Conservation (phyloP, 2,888 invertebrate species). For the Osedax frankpressi region DNA sequence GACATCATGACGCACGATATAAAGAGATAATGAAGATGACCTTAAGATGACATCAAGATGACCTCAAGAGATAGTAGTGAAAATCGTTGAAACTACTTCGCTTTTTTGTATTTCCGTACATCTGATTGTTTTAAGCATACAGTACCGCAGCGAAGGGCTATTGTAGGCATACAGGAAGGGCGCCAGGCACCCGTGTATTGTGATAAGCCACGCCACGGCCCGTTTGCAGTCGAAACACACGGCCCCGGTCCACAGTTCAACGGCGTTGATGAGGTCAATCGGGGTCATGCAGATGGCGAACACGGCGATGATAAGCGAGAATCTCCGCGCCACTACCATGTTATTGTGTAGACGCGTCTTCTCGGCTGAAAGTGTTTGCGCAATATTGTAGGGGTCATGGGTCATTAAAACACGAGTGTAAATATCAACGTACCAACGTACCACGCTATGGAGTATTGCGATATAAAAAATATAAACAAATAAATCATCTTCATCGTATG, state of each 20-base stretch:
- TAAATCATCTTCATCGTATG: too few relatives aligned
- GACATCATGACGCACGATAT: too few relatives aligned
- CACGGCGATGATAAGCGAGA: background rate
- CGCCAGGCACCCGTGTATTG: background rate
- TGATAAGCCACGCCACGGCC: background rate
- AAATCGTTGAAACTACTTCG: background rate
- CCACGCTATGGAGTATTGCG: too few relatives aligned
- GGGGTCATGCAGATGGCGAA: background rate
- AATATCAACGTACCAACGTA: too few relatives aligned
- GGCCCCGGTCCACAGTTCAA: background rate
- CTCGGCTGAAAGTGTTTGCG: too few relatives aligned
- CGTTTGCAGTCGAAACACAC: background rate
- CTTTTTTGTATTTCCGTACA: background rate
- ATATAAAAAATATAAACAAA: too few relatives aligned
- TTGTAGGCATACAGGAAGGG: background rate
- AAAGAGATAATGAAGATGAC: too few relatives aligned
- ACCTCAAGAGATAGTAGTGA: too few relatives aligned
- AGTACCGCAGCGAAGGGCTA: background rate
- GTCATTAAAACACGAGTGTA: too few relatives aligned
- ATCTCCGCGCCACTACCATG: background rate
- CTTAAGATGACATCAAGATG: too few relatives aligned
- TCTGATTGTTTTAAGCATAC: background rate
- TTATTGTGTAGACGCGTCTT: too few relatives aligned
- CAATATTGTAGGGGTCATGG: too few relatives aligned
- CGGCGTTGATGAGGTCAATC: background rate